Base-by-base conservation (phyloP, 2,113 vertebrate species). In the Rhinoptilus africanus region DNA sequence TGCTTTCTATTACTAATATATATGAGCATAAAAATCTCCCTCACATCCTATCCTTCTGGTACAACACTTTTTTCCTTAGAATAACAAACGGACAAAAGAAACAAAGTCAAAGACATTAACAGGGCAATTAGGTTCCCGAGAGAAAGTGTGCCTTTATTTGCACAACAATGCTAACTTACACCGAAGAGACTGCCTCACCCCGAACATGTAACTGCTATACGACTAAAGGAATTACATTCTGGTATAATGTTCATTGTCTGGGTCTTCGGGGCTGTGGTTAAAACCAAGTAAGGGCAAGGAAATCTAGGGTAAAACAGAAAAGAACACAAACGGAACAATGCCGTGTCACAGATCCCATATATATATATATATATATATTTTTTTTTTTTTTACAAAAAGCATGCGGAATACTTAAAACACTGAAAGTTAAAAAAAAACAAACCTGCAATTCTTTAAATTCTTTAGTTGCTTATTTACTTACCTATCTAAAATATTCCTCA, bases 121-220 rank as follows among this genome's bases (percentile, higher is more conserved):
- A 94, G 96, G 81, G 90, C 96, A 97, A 98, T 97, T 97, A 96
- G 78, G 88, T 86, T 96, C 91, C 64, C 79, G 78, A 98, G 88
- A 83, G 93, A 98, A 97, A 98, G 96, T 54, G 98, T 98, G 97
- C 34, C 96, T 71, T 16, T 27, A 98, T 98, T 98, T 98, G 96
- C 98, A 98, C 97, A 97, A 98, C 96, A 98, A 98, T 97, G 59
- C 43, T 35, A 69, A 81, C 51, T 94, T 62, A 60, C 79, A 89
- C 53, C 89, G 88, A 87, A 66, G 57, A 96, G 54, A 62, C 73
- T 53, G 85, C 75, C 95, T 92, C 97, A 95, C 84, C 93, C 80
- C 66, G 26, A 97, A 83, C 78, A 43, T n/a, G 51, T 73, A 85
- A 51, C 62, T 69, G 23, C 66, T 35, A 67, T 27, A 81, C 67